Conservation (phyloP, 2,797 vertebrate genomes). For the Lutjanus argentimaculatus region DNA sequence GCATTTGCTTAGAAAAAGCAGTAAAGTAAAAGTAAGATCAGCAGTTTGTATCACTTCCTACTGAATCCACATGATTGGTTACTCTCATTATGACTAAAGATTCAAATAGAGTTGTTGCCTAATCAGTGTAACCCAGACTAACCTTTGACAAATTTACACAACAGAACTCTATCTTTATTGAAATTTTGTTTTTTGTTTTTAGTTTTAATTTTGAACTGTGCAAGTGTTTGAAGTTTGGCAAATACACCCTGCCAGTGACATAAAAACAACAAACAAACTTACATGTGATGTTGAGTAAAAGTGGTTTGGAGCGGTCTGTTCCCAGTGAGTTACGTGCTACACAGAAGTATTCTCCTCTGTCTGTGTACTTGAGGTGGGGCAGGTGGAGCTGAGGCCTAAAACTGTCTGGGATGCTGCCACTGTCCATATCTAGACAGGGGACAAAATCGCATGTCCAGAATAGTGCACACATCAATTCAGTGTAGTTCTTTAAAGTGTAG, state of each 20-base stretch:
- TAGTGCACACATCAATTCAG: neutral
- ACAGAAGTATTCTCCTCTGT: constrained; percentile 86
- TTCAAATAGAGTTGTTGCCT: constrained; percentile 28
- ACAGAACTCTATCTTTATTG: too few species aligned
- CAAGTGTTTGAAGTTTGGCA: neutral
- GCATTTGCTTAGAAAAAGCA: neutral
- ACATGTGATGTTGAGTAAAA: constrained; percentile 86
- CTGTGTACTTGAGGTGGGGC: constrained; percentile 77
- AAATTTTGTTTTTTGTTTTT: too few species aligned
- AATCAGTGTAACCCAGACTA: constrained; percentile 31
- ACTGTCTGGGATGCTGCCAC: constrained; percentile 85
- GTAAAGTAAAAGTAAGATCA: constrained; percentile 12
- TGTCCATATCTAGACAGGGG: constrained; percentile 79
- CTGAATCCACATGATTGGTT: constrained; percentile 5
- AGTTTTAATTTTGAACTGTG: neutral
- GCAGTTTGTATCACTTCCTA: constrained; percentile 24
- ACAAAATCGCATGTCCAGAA: neutral
- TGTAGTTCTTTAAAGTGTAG: too few species aligned
- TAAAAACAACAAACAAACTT: constrained; percentile 44
- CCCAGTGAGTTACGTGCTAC: constrained; percentile 86
- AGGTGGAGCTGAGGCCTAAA: constrained; percentile 84
- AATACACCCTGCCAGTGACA: neutral
- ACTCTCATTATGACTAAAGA: neutral
- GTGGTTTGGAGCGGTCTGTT: constrained; percentile 80
- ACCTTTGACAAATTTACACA: constrained; percentile 20